phyloP scores from a whole-genome alignment of 2,888 invertebrate genomes.

The Phymatocera aterrima region DNA sequence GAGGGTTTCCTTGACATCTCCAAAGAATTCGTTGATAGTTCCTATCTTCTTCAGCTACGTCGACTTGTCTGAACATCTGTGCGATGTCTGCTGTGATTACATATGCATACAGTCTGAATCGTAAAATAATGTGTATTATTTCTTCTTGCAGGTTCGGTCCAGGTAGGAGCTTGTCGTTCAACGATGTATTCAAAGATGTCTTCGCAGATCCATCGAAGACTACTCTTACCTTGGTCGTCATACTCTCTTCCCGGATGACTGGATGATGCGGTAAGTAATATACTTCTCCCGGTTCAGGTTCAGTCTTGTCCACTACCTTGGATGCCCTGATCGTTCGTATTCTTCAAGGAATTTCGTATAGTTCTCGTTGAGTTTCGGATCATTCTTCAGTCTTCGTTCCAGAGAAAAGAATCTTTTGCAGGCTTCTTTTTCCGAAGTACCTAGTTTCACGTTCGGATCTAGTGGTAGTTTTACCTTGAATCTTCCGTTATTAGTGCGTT shows the following conservation, averaged over 20 bases:
- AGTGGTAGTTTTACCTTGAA: too few relatives aligned
- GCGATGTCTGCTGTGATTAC: constrained; percentile 50
- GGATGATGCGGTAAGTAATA: constrained; percentile 45
- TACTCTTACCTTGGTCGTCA: constrained; percentile 28
- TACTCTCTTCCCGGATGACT: constrained; percentile 28
- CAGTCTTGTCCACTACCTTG: too few relatives aligned
- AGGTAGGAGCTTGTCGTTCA: constrained; percentile 27
- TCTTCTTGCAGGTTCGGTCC: constrained; percentile 43
- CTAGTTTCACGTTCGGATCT: too few relatives aligned
- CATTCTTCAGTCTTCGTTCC: too few relatives aligned
- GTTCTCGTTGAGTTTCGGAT: too few relatives aligned
- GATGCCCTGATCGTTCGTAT: too few relatives aligned
- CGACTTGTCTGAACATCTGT: constrained; percentile 50
- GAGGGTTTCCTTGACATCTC: constrained; percentile 37
- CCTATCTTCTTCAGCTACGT: constrained; percentile 46
- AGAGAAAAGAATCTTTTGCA: too few relatives aligned
- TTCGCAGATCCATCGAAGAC: constrained; percentile 36
- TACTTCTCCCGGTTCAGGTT: too few relatives aligned
- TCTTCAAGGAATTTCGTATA: too few relatives aligned
- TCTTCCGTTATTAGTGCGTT: too few relatives aligned
- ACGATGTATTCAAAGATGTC: constrained; percentile 12
- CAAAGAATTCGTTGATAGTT: constrained; percentile 48
- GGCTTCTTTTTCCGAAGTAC: too few relatives aligned
- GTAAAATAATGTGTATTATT: constrained; percentile 1
- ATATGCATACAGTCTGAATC: constrained; percentile 44